These are phyloP conservation scores for Galaxias olidus DNA, from an alignment of 2,797 vertebrate species.

Conservation along the genomic window DNA sequence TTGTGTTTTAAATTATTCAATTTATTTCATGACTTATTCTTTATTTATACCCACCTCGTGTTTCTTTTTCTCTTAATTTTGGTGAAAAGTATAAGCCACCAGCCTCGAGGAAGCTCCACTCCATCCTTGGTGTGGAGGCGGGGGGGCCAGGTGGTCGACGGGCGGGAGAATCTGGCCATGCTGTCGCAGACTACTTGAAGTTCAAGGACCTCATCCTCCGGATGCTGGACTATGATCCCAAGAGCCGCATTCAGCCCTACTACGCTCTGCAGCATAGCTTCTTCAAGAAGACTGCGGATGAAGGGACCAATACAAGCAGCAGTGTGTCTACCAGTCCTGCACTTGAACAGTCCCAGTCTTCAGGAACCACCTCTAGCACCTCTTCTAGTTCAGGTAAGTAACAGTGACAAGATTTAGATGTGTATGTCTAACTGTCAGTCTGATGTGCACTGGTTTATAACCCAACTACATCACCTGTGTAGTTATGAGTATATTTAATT, in stretches of 20 bases:
- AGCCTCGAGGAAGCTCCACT: conserved; percentile 86
- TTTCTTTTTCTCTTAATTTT: too few relatives aligned
- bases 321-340: conserved; percentile 89
- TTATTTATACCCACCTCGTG: too few relatives aligned
- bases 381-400: conserved; percentile 91
- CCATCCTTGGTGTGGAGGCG: conserved; percentile 86
- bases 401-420: too few relatives aligned
- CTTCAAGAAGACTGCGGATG: conserved; percentile 90
- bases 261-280: conserved; percentile 91
- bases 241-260: conserved; percentile 88
- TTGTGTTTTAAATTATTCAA: too few relatives aligned
- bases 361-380: conserved; percentile 89
- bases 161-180: conserved; percentile 86
- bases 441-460: too few relatives aligned
- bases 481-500: too few relatives aligned
- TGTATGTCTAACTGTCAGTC: too few relatives aligned
- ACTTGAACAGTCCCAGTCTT: conserved; percentile 89
- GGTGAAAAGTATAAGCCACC: conserved; percentile 90
- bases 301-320: conserved; percentile 90
- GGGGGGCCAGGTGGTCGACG: conserved; percentile 87
- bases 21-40: too few relatives aligned
- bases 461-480: too few relatives aligned
- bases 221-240: conserved; percentile 92
- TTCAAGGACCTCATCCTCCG: conserved; percentile 93
- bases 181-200: conserved; percentile 92